Evolutionary conservation across 2,113 vertebrate species (phyloP), one percentile per base, ranked within the genome.

Genomic region (Panurus biarmicus): DNA sequence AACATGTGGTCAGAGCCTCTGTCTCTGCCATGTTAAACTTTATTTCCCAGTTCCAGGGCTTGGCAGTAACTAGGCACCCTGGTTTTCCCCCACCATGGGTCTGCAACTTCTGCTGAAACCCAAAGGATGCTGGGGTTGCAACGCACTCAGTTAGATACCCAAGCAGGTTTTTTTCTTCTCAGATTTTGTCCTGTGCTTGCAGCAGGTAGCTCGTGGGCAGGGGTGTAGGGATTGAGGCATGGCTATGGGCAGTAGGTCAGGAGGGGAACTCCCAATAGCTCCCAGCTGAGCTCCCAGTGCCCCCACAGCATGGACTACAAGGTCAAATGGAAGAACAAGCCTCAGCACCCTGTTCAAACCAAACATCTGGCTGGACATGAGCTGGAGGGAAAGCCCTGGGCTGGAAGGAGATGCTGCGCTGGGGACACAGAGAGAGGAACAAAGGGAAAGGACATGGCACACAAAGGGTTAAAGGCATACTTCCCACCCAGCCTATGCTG

Each of bases 391-490:
- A 12, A 79, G 51, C 10, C 2, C 2, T 7, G 14, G 15, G 10
- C 22, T 31, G 4, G 23, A 1, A 81, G 71, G n/a, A 77, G 20
- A 13, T 42, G 24, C 25, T 61, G 31, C 1, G 0, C 23, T 7
- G 7, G 7, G 24, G 8, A 38, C 31, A 42, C 14, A 19, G 1
- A 8, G 57, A 48, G 26, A 75, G 22, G n/a, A 75, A 11, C 1
- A 1, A 44, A 33, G 29, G 17, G 61, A 72, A 78, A 76, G 38
- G 11, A 33, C 1, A 2, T 1, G 3, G 92, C 48, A 75, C 0
- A 0, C 2, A 2, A 85, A 95, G 88, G 53, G 96, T 97, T 97
- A 97, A 95, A 90, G 51, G 29, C 24, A 1, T 86, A 69, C 87
- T 93, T 95, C 92, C 93, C 91, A 94, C 71, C 85, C 93, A 85